These are phyloP conservation scores for Orchesellides sinensis DNA, from an alignment of 2,888 invertebrate genomes.

Conservation along the genomic window DNA sequence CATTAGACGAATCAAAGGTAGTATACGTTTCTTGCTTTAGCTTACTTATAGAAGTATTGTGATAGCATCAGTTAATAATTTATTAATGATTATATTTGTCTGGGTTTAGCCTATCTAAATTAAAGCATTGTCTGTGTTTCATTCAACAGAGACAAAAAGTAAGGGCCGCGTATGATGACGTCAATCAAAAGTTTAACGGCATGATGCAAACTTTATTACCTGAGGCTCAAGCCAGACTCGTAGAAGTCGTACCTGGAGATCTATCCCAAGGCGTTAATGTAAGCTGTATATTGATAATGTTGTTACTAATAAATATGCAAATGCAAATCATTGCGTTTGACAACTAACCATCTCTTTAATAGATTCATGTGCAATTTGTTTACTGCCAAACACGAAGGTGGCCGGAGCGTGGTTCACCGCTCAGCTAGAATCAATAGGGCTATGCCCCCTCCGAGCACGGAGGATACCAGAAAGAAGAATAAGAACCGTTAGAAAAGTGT, in stretches of 20 bases:
- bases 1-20: constrained; percentile 94
- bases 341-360: constrained; percentile 11
- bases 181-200: constrained; percentile 95
- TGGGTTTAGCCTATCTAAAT: background rate
- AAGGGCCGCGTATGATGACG: constrained; percentile 79
- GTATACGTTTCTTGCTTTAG: too few relatives aligned
- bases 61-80: background rate
- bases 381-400: constrained; percentile 58
- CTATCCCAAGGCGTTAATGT: constrained; percentile 89
- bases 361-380: constrained; percentile 86
- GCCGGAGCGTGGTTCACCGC: constrained; percentile 39
- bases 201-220: constrained; percentile 95
- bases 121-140: background rate
- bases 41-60: too few relatives aligned
- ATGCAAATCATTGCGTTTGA: too few relatives aligned
- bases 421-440: constrained; percentile 2
- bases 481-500: background rate
- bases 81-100: background rate
- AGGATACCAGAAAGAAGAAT: constrained; percentile 15
- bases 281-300: constrained; percentile 57
- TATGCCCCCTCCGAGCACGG: constrained; percentile 49
- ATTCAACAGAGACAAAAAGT: constrained; percentile 61
- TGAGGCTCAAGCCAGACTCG: constrained; percentile 92
- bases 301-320: background rate
- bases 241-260: constrained; percentile 82